phyloP scores from a whole-genome alignment of 2,888 invertebrate genomes.

The Pachymerium ferrugineum region DNA sequence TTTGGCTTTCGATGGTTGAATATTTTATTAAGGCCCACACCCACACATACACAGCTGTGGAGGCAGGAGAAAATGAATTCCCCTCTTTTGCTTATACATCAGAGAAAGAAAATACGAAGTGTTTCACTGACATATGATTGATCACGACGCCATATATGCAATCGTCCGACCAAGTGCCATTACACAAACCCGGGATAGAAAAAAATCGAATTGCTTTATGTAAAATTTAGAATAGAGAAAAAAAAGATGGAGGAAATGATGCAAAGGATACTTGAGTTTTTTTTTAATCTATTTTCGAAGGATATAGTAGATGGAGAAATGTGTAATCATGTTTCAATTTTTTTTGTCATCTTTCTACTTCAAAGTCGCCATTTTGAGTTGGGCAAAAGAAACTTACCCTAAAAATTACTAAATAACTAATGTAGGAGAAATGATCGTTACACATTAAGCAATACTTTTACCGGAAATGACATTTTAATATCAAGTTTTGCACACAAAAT shows the following conservation, averaged over 20 bases:
- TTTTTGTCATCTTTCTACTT: too few relatives aligned
- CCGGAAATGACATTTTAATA: too few relatives aligned
- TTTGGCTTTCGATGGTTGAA: slow-evolving; percentile 18
- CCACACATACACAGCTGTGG: slow-evolving; percentile 16
- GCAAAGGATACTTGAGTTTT: too few relatives aligned
- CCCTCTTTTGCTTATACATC: slow-evolving; percentile 2
- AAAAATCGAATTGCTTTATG: slow-evolving; percentile 19
- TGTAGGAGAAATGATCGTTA: too few relatives aligned
- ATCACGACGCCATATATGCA: slow-evolving; percentile 17
- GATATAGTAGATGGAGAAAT: too few relatives aligned
- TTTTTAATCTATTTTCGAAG: too few relatives aligned
- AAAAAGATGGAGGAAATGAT: background rate
- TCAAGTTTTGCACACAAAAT: too few relatives aligned
- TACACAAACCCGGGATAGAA: background rate
- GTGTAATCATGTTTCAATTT: too few relatives aligned
- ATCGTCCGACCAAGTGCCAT: slow-evolving; percentile 9
- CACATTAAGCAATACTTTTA: too few relatives aligned
- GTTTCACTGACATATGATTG: slow-evolving; percentile 19
- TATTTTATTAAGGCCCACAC: slow-evolving; percentile 9
- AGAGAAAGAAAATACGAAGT: background rate
- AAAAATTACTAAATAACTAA: too few relatives aligned
- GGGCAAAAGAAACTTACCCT: too few relatives aligned
- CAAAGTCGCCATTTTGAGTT: too few relatives aligned
- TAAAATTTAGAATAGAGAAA: slow-evolving; percentile 5
- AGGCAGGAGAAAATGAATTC: slow-evolving; percentile 14